Conservation (phyloP, 1,140 invertebrate species). For the Cydia fagiglandana region DNA sequence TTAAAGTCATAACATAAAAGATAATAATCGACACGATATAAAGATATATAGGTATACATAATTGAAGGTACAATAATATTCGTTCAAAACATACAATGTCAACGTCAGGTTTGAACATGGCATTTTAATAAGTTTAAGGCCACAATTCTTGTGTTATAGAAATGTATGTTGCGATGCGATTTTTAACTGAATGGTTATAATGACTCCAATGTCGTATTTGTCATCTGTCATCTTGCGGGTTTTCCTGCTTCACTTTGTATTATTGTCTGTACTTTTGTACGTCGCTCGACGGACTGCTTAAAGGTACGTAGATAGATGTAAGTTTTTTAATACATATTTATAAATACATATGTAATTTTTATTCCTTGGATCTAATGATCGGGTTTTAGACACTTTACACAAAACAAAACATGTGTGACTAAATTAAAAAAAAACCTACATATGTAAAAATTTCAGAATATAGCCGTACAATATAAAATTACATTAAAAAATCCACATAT, state of each 20-base stretch:
- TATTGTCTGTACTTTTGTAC: background rate
- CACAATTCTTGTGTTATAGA: conserved; percentile 4
- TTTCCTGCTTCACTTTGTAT: background rate
- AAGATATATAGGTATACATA: background rate
- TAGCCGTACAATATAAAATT: too few species aligned
- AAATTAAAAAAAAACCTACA: too few species aligned
- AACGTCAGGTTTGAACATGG: background rate
- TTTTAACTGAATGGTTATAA: background rate
- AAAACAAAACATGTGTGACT: background rate
- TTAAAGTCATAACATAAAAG: conserved; percentile 10
- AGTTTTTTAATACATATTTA: background rate
- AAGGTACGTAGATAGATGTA: conserved; percentile 15
- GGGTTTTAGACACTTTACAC: background rate
- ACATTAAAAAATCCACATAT: too few species aligned
- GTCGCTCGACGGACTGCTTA: background rate
- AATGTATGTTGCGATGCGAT: background rate
- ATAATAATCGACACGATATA: background rate
- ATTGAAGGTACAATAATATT: background rate
- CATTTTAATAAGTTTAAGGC: conserved; percentile 14
- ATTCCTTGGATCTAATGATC: too few species aligned
- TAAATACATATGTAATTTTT: background rate
- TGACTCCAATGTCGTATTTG: background rate
- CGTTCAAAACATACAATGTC: background rate
- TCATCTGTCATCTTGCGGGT: conserved; percentile 18
- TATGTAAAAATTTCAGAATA: too few species aligned